Conservation (phyloP, 2,888 invertebrate genomes). For the Drosophila formosana region DNA sequence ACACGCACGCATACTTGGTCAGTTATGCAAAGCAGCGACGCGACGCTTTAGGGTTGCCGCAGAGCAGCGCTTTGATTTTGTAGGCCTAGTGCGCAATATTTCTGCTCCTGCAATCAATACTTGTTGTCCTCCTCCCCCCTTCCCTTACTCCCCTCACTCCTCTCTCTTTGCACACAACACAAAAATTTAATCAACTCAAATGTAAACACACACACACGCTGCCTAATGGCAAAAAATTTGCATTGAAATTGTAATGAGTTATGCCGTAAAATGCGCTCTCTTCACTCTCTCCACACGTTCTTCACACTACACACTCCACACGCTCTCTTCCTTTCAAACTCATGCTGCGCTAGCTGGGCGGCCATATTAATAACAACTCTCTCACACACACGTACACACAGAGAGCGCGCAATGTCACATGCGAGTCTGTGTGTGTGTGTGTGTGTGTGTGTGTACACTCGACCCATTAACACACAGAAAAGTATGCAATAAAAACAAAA, state of each 20-base stretch:
- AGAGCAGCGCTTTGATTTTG: slow-evolving; percentile 62
- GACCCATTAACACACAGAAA: slow-evolving; percentile 72
- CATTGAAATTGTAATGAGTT: slow-evolving; percentile 77
- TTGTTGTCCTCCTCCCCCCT: slow-evolving; percentile 62
- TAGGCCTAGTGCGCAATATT: slow-evolving; percentile 57
- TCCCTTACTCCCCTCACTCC: slow-evolving; percentile 24
- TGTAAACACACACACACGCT: slow-evolving; percentile 48
- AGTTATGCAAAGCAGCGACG: slow-evolving; percentile 66
- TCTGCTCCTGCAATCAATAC: slow-evolving; percentile 68
- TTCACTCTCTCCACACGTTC: slow-evolving; percentile 6
- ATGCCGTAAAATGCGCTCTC: slow-evolving; percentile 67
- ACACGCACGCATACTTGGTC: slow-evolving; percentile 37
- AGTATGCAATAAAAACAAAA: slow-evolving; percentile 72
- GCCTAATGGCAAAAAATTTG: slow-evolving; percentile 65
- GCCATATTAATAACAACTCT: slow-evolving; percentile 62
- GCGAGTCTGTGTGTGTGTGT: slow-evolving; percentile 4
- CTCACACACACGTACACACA: slow-evolving; percentile 39
- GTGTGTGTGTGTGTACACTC: slow-evolving; percentile 53
- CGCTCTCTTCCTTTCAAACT: slow-evolving; percentile 11
- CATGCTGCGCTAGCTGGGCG: slow-evolving; percentile 30
- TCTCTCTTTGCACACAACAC: slow-evolving; percentile 37
- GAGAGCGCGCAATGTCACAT: neutral
- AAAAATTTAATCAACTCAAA: slow-evolving; percentile 77
- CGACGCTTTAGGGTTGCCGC: slow-evolving; percentile 63
- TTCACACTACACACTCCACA: slow-evolving; percentile 41